Conservation (phyloP, 2,113 vertebrate species). For the Ginglymostoma cirratum region DNA sequence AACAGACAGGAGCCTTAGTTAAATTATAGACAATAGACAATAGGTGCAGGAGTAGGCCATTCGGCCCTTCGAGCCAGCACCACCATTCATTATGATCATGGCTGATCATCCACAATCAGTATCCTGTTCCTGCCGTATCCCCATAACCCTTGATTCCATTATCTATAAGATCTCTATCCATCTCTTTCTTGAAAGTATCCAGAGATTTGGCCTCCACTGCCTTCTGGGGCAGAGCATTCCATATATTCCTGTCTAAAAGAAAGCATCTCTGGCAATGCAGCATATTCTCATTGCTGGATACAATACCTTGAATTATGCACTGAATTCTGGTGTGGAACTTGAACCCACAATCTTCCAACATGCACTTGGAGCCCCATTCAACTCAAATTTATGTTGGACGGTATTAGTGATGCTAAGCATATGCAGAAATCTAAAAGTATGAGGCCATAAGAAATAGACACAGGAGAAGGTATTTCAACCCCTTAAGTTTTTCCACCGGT, state of each 20-base stretch:
- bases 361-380: not conserved
- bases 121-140: too few species aligned
- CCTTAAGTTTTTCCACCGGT: not conserved
- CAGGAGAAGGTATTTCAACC: not conserved
- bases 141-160: too few species aligned
- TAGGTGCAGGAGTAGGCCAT: too few species aligned
- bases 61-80: too few species aligned
- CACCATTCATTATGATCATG: too few species aligned
- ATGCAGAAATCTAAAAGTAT: not conserved
- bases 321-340: not conserved
- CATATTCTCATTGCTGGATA: not conserved
- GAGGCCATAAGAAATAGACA: not conserved
- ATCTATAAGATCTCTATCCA: too few species aligned
- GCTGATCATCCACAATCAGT: too few species aligned
- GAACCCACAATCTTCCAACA: too few species aligned
- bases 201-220: too few species aligned
- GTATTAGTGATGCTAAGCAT: not conserved
- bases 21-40: too few species aligned
- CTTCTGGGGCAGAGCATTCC: too few species aligned
- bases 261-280: not conserved
- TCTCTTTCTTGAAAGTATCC: too few species aligned
- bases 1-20: not conserved
- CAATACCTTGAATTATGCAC: not conserved
- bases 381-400: not conserved
- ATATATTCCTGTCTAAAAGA: not conserved